Base-by-base conservation (phyloP, 2,888 invertebrate genomes). In the Strigamia crassipes region DNA sequence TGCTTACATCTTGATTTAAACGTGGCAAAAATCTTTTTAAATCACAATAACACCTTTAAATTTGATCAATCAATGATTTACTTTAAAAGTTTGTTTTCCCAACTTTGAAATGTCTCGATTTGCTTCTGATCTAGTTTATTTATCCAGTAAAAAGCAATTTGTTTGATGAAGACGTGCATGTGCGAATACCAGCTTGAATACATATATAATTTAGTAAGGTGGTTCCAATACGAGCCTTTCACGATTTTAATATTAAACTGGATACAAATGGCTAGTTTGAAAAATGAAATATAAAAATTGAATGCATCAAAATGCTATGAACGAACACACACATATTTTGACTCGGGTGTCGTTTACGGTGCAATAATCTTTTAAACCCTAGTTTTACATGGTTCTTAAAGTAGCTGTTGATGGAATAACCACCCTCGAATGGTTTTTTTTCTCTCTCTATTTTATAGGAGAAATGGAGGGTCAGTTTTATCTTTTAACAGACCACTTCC, bases 391-490 rank as follows among this genome's bases (percentile, higher is more conserved):
- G 51, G 18, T 38, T 13, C 15, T 51, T 51, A 51, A 51, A 51
- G 51, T 51, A 51, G 51, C 51, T 51, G 51, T 51, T 51, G 51
- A 51, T 51, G 51, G 51, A 18, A 18, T 15, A 51, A 51, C 51
- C 51, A 51, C n/a, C 51, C 51, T 51, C 15, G 6, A 51, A 18
- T 51, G 51, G 51, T 18, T 51, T 51, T 51, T 51, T 38, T 38
- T 38, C 38, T 38, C 38, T 38, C 10, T 38, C 38, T 38, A 9
- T 38, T 38, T 38, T 51, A 51, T 18, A 51, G 51, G n/a, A 51
- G 51, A 51, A 51, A 51, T 51, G 51, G 51, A 51, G 51, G 51
- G 51, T 51, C 51, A 51, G 51, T 51, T 51, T 51, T 51, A 51
- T 51, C 51, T 51, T 51, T 51, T 51, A 51, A 51, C 51, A 51